Evolutionary conservation across 2,888 invertebrate species (phyloP).

Genomic region (Arge pagana): DNA sequence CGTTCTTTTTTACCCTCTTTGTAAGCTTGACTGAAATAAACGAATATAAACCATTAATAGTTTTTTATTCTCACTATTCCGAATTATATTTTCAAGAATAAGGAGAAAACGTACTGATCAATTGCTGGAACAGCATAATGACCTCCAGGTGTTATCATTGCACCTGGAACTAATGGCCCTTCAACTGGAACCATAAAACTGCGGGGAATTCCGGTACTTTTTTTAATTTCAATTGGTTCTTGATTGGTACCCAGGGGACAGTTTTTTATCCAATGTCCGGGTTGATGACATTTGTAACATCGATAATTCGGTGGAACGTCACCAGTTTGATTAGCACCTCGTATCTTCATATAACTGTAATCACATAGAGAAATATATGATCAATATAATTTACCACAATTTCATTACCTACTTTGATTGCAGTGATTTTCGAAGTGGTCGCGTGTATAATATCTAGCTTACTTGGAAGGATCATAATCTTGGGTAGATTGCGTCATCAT

Average conservation of each 20-base stretch:
- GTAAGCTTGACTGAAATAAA: conserved; percentile 73
- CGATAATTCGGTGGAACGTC: conserved; percentile 89
- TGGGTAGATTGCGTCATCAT: conserved; percentile 97
- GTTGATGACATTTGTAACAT: conserved; percentile 92
- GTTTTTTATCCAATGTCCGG: conserved; percentile 97
- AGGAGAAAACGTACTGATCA: conserved; percentile 71
- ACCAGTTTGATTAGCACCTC: conserved; percentile 86
- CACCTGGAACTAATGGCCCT: conserved; percentile 86
- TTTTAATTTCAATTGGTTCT: conserved; percentile 80
- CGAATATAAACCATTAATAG: not conserved
- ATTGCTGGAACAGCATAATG: conserved; percentile 87
- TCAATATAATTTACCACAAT: no score
- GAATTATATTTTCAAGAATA: conserved; percentile 6
- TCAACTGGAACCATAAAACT: conserved; percentile 95
- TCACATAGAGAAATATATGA: conserved; percentile 2
- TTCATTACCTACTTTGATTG: no score
- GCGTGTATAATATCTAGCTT: no score
- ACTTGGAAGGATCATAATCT: conserved; percentile 98
- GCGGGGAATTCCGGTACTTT: conserved; percentile 96
- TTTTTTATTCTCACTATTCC: conserved; percentile 10
- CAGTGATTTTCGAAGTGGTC: no score
- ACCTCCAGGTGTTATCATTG: conserved; percentile 87
- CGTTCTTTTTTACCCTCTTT: conserved; percentile 72
- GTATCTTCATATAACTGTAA: conserved; percentile 85
- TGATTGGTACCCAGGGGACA: conserved; percentile 76